Base-by-base conservation (phyloP, 2,113 vertebrate genomes). In the Capra hircus region DNA sequence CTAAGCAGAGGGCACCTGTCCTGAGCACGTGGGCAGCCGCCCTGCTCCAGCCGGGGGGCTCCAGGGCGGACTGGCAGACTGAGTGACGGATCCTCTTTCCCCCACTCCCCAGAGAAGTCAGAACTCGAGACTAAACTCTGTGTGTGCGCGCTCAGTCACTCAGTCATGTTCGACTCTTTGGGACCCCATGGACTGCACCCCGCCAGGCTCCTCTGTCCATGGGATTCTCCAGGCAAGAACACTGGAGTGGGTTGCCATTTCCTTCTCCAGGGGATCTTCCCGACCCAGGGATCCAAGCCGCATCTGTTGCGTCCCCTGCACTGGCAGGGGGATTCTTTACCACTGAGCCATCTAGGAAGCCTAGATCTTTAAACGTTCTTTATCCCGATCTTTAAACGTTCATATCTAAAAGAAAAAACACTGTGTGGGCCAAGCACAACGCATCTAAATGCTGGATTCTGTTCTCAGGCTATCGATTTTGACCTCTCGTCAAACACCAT, bases 31-130 rank as follows among this genome's bases (percentile, higher is more conserved):
- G 2, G 87, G 64, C 19, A 21, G 23, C 21, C 0, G 7, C 78
- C 59, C 10, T 27, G 40, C 53, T 82, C 59, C 36, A 77, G 55
- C 80, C 2, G 7, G 60, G 8, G 30, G 55, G 55, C 16, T n/a
- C 57, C 28, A 27, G 90, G 16, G 45, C 14, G 19, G 5, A 30
- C 53, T 3, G 25, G 53, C 9, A 8, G 64, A 27, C 77, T 9
- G 28, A 11, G n/a, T 1, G 48, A 43, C 4, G 10, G 21, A 2
- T 8, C 17, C 2, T 9, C 55, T 48, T 53, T 2, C 27, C 21
- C 53, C 1, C 1, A 14, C 28, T 60, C 30, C 33, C 33, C 45
- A 45, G 90, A 92, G 88, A 50, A 81, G 48, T 27, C 28, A 23
- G 64, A 45, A 33, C 27, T 78, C 15, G 19, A 9, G 16, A 21